Conservation (phyloP, 2,888 invertebrate species). For the Tinea semifulvella region DNA sequence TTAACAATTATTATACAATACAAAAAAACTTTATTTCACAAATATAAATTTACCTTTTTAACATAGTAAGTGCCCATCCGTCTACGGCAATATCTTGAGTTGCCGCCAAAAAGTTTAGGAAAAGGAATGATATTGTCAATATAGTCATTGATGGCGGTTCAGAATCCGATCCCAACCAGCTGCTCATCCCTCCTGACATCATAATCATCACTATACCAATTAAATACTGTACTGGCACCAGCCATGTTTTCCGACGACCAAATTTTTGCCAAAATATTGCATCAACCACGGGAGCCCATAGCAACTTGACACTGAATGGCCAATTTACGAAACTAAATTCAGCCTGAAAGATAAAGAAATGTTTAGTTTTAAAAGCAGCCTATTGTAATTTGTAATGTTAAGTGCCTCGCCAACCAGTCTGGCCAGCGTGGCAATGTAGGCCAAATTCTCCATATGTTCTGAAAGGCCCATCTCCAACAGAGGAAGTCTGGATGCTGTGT, state of each 20-base stretch:
- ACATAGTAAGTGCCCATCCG: slow-evolving; percentile 99
- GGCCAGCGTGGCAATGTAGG: too few relatives aligned
- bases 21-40: too few relatives aligned
- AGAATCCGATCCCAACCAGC: slow-evolving; percentile 77
- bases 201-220: slow-evolving; percentile 91
- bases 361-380: too few relatives aligned
- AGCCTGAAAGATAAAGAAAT: slow-evolving; percentile 64
- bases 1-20: too few relatives aligned
- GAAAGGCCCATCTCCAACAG: too few relatives aligned
- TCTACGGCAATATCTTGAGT: slow-evolving; percentile 99
- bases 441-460: too few relatives aligned
- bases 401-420: too few relatives aligned
- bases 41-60: slow-evolving; percentile 77
- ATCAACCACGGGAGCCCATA: slow-evolving; percentile 99
- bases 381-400: too few relatives aligned
- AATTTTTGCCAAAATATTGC: slow-evolving; percentile 84
- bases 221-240: slow-evolving; percentile 93
- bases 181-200: slow-evolving; percentile 77
- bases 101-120: slow-evolving; percentile 94
- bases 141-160: slow-evolving; percentile 75
- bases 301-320: slow-evolving; percentile 91
- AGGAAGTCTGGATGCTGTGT: too few relatives aligned
- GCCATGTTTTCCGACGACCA: slow-evolving; percentile 94
- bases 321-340: slow-evolving; percentile 94
- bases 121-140: slow-evolving; percentile 88